Evolutionary conservation across 2,113 vertebrate species (phyloP).

Genomic region (Pyxicephalus adspersus): DNA sequence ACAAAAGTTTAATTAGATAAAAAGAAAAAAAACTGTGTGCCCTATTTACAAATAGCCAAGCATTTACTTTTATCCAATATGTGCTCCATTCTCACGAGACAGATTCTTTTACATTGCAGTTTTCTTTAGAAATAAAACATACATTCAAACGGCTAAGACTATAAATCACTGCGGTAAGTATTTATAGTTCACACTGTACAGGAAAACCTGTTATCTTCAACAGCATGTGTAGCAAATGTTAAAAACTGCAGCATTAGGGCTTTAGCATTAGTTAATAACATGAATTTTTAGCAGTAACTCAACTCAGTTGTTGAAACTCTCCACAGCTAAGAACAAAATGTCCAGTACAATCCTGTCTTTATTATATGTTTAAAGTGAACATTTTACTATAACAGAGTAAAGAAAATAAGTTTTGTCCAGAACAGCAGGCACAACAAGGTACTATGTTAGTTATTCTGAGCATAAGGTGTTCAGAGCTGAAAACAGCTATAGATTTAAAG

Average conservation of each 20-base stretch:
- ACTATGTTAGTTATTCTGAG: too few species aligned
- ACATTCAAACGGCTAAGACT: slow-evolving; percentile 10
- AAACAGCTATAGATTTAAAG: too few species aligned
- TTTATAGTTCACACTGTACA: slow-evolving; percentile 20
- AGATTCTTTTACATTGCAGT: background rate
- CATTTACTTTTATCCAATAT: background rate
- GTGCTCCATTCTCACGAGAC: background rate
- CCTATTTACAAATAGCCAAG: background rate
- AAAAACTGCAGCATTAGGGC: slow-evolving; percentile 11
- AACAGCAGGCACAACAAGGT: too few species aligned
- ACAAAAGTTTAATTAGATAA: background rate
- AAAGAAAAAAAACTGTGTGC: too few species aligned
- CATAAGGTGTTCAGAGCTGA: too few species aligned
- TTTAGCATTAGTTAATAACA: slow-evolving; percentile 14
- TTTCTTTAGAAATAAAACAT: background rate
- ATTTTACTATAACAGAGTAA: too few species aligned
- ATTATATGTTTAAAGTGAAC: background rate
- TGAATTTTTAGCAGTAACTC: slow-evolving; percentile 4
- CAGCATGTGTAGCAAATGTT: background rate
- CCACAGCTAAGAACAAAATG: background rate
- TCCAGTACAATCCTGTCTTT: background rate
- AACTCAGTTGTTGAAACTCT: slow-evolving; percentile 2
- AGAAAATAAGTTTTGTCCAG: too few species aligned
- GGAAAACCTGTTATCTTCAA: slow-evolving; percentile 19
- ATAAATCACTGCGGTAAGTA: slow-evolving; percentile 16